Evolutionary conservation across 2,888 invertebrate genomes (phyloP), one percentile per base, ranked within the genome.

Genomic region (Eupithecia inturbata): DNA sequence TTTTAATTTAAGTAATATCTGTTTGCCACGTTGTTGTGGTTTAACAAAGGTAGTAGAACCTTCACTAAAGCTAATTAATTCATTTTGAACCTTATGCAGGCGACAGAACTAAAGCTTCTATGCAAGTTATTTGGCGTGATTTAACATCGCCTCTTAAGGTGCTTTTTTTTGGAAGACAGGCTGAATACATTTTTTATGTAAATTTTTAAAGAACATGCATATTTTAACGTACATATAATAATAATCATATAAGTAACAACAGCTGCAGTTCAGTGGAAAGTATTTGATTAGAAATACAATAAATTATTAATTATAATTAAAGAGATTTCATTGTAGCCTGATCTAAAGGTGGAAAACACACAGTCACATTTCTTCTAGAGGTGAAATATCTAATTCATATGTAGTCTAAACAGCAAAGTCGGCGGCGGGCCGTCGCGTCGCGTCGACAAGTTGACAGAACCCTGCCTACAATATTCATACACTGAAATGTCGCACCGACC

Each of bases 261-360:
- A 76, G 76, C 71, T 77, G 73, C 76, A 66, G n/a, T 53, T 68
- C 68, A 75, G 73, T 72, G 68, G n/a, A n/a, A n/a, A n/a, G 74
- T 71, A 68, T n/a, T 57, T 57, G 73, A 53, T 33, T 66, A 72
- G 4, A 31, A 67, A 57, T 53, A 57, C 12, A 70, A 74, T 76
- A 74, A 70, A 72, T 77, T 68, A 41, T 69, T 57, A 68, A 60
- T 49, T 69, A 57, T 57, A 57, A 57, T 26, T 57, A 57, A 53
- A 49, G 45, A 68, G 60, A 66, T 70, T 72, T 74, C 39, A 26
- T 41, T 62, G 39, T 66, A 77, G 76, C 77, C 75, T 31, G 73
- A 75, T 69, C 67, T 77, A 77, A 77, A 79, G 72, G 71, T 66
- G 67, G 12, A 68, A 33, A 31, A 68, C n/a, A 19, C 31, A 19